Evolutionary conservation across 2,888 invertebrate species (phyloP).

Genomic region (Calameuta pallipes): DNA sequence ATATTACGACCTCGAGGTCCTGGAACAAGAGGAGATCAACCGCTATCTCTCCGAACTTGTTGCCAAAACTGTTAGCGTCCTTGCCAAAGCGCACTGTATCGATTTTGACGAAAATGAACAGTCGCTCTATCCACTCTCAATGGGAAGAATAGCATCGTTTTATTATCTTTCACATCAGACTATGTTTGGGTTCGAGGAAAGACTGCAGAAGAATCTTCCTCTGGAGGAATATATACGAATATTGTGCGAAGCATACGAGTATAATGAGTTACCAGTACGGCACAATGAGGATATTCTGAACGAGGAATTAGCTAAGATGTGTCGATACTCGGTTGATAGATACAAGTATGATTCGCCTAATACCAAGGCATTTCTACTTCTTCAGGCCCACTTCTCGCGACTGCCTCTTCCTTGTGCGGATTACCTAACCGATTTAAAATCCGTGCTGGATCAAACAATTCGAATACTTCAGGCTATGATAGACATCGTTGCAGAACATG

Average conservation of each 20-base stretch:
- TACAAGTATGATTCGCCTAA: constrained; percentile 89
- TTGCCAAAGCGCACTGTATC: constrained; percentile 84
- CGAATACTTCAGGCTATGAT: constrained; percentile 97
- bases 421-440: constrained; percentile 96
- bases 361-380: constrained; percentile 91
- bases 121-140: constrained; percentile 65
- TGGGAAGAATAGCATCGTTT: constrained; percentile 94
- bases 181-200: constrained; percentile 83
- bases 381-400: constrained; percentile 95
- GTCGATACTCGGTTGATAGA: constrained; percentile 79
- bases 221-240: constrained; percentile 81
- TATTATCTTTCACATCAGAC: constrained; percentile 96
- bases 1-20: constrained; percentile 84
- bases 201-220: constrained; percentile 73
- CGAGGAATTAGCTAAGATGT: constrained; percentile 85
- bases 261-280: constrained; percentile 93
- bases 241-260: constrained; percentile 88
- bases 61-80: constrained; percentile 78
- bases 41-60: constrained; percentile 84
- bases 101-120: constrained; percentile 76
- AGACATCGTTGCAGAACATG: constrained; percentile 90
- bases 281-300: constrained; percentile 97
- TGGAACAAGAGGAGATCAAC: constrained; percentile 78
- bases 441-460: constrained; percentile 95
- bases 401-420: constrained; percentile 88